Percentiles rank a stretch among this genome's conserved stretches.
Evolutionary conservation across 2,888 invertebrate genomes (phyloP).

Genomic region (Notocelia uddmanniana): DNA sequence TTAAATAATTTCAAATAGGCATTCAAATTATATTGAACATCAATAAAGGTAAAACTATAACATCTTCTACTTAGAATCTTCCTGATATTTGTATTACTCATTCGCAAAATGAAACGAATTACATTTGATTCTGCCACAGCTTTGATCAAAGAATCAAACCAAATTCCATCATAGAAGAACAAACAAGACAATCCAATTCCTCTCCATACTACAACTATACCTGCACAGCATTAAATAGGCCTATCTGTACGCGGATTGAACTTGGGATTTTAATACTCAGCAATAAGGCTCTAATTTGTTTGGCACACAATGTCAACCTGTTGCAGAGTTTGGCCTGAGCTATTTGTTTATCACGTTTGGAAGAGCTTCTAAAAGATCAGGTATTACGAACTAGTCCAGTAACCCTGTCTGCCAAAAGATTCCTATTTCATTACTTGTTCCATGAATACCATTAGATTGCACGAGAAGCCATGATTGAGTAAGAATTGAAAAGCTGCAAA

Average conservation of each 20-base stretch:
- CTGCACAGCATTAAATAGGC: constrained; percentile 15
- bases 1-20: neutral
- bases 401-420: too few species aligned
- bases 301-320: constrained; percentile 33
- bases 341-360: constrained; percentile 36
- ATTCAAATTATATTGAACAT: neutral
- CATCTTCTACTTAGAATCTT: neutral
- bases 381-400: too few species aligned
- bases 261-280: neutral
- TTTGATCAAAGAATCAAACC: neutral
- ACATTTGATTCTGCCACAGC: neutral
- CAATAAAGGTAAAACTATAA: neutral
- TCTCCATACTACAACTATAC: constrained; percentile 11
- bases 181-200: constrained; percentile 4
- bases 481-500: neutral
- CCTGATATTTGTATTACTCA: neutral
- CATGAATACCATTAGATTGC: neutral
- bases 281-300: constrained; percentile 11
- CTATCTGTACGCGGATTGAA: neutral
- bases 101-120: neutral
- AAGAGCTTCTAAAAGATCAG: neutral
- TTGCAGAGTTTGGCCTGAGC: constrained; percentile 25
- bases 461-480: neutral
- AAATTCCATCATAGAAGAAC: neutral
- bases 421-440: too few species aligned